Base-by-base conservation (phyloP, 1,140 invertebrate genomes). In the Gryllus bimaculatus region DNA sequence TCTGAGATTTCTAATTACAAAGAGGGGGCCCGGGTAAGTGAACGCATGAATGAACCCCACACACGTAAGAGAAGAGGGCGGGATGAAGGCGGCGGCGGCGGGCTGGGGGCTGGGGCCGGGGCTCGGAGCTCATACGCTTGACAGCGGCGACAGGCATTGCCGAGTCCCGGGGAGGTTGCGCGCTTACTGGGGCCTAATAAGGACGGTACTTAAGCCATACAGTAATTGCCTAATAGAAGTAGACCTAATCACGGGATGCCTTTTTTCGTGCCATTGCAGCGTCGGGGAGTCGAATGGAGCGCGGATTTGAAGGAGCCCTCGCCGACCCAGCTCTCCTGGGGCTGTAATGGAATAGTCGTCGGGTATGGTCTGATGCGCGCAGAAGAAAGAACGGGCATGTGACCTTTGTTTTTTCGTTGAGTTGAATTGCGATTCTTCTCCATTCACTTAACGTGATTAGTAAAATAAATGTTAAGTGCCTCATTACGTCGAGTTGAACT, bases 1-100 rank as follows among this genome's bases (percentile, higher is more conserved):
- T 39, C 26, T 66, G 54, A 66, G 54, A 66, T 66, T 66, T 66
- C 54, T 66, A 66, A 66, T 66, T 66, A 66, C 54, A 66, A 66
- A 66, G 54, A 66, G 54, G 54, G 54, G 54, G 18, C 54, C 18
- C 18, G 54, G 54, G 54, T 66, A 66, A 13, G 54, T 66, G 54
- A 66, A 66, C 18, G 54, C 54, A 66, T 66, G 54, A 66, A 66
- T 66, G 54, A 66, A 66, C 54, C 54, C 18, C 18, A 66, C 54
- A 18, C 54, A 66, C 54, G 54, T 66, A 66, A 18, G 54, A 66
- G 54, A 66, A 66, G 54, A 66, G 54, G 54, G 54, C 54, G 54
- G 54, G 54, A 66, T 13, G 26, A 39, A 39, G 26, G 26, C 26
- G 26, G 26, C 26, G 26, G 26, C 26, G 26, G 26, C 26, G 54